Percentiles rank a stretch among this genome's conserved stretches.
Conservation (phyloP, 1,140 invertebrate genomes). For the Drosophila orena region DNA sequence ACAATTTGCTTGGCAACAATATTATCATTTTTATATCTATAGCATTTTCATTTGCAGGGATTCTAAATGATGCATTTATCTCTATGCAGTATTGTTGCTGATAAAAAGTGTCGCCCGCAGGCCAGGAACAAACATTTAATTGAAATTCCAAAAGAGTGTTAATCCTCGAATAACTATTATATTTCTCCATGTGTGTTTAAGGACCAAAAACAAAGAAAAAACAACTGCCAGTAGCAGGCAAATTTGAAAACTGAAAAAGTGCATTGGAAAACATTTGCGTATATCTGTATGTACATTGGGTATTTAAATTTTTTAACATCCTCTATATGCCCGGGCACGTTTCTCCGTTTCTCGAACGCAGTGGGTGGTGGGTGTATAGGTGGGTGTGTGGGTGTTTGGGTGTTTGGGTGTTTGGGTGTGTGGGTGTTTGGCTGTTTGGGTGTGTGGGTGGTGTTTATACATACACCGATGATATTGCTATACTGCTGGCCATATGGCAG, state of each 20-base stretch:
- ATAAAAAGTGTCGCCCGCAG: background rate
- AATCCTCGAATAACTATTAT: background rate
- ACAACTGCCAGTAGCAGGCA: background rate
- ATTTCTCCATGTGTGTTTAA: background rate
- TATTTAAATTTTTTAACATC: constrained; percentile 38
- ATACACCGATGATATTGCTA: constrained; percentile 35
- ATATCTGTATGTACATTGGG: background rate
- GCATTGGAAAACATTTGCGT: constrained; percentile 34
- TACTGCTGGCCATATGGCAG: constrained; percentile 72
- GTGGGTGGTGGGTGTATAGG: background rate
- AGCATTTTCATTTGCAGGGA: too few species aligned
- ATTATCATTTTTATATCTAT: too few species aligned
- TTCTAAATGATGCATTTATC: background rate
- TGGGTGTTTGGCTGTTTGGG: too few species aligned
- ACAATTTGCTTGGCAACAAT: background rate
- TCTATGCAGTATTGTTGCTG: background rate
- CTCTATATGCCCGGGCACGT: constrained; percentile 35
- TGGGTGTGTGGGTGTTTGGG: too few species aligned
- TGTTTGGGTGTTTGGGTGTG: too few species aligned
- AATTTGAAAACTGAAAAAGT: constrained; percentile 19
- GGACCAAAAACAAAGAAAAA: background rate
- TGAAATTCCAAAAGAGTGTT: background rate
- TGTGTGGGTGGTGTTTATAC: background rate
- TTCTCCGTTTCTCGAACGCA: constrained; percentile 10
- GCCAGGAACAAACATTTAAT: background rate